These are phyloP conservation scores for Osmerus eperlanus DNA, from an alignment of 2,113 vertebrate genomes.

Conservation along the genomic window DNA sequence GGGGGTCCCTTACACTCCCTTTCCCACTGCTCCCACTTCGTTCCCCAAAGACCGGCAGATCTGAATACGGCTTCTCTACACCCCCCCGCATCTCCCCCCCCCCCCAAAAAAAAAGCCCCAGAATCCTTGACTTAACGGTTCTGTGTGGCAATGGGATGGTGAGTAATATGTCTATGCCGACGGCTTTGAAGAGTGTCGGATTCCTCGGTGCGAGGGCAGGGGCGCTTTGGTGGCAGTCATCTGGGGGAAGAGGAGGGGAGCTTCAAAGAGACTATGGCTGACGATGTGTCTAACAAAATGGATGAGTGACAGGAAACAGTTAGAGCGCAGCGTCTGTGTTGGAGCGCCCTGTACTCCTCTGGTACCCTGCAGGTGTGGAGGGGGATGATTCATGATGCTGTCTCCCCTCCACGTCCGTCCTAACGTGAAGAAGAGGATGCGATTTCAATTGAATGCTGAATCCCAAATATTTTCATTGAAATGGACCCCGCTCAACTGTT, in stretches of 20 bases:
- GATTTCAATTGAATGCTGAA: too few relatives aligned
- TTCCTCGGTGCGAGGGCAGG: too few relatives aligned
- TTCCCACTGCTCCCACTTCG: background rate
- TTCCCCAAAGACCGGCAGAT: conserved; percentile 1
- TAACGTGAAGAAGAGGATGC: background rate
- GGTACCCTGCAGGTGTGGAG: conserved; percentile 2
- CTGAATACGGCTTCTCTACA: background rate
- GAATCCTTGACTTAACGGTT: too few relatives aligned
- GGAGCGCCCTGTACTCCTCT: background rate
- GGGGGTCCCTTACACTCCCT: background rate
- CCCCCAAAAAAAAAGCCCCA: too few relatives aligned
- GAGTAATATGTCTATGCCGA: too few relatives aligned
- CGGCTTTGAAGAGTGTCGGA: too few relatives aligned
- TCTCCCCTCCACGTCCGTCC: background rate
- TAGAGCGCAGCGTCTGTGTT: background rate
- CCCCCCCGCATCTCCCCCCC: too few relatives aligned
- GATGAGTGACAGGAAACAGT: background rate
- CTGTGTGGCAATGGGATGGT: too few relatives aligned
- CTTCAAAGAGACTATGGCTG: conserved; percentile 6
- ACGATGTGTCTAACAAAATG: conserved; percentile 2
- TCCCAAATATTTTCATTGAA: too few relatives aligned
- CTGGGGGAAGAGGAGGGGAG: background rate
- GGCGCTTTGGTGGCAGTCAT: background rate
- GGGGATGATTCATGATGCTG: background rate
- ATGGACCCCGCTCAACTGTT: too few relatives aligned